These are phyloP conservation scores for Scophthalmus maximus DNA, from an alignment of 2,113 vertebrate species.

Conservation along the genomic window DNA sequence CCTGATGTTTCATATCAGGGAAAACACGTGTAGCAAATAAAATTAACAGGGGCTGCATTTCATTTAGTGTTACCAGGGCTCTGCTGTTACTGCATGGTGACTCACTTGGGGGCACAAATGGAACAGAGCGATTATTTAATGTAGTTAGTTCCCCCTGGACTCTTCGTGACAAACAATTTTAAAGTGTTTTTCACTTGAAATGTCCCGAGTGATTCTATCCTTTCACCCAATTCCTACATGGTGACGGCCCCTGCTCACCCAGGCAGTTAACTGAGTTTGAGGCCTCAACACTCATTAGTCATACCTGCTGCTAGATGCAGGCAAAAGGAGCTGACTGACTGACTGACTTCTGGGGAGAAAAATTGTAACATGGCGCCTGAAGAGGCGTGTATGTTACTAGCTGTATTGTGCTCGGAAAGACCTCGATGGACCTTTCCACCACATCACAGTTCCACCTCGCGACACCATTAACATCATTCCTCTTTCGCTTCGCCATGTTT, in stretches of 20 bases:
- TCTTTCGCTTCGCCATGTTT: not conserved
- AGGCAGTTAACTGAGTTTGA: not conserved
- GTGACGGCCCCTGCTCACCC: not conserved
- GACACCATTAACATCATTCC: not conserved
- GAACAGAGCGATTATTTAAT: not conserved
- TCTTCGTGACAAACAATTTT: not conserved
- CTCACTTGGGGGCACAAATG: not conserved
- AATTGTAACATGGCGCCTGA: not conserved
- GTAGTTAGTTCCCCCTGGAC: not conserved
- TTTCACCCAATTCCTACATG: not conserved
- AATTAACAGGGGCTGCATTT: not conserved
- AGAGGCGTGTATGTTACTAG: not conserved
- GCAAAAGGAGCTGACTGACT: too few relatives aligned
- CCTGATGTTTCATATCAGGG: too few relatives aligned
- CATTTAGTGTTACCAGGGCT: slow-evolving; percentile 4
- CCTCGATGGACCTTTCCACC: not conserved
- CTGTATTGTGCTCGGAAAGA: not conserved
- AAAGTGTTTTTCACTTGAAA: not conserved
- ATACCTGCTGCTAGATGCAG: not conserved
- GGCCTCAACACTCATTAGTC: slow-evolving; percentile 16
- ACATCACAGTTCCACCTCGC: not conserved
- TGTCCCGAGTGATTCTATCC: not conserved
- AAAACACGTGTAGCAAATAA: not conserved
- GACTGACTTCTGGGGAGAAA: not conserved
- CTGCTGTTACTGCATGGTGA: not conserved